Evolutionary conservation across 1,140 invertebrate species (phyloP).

Genomic region (Tetramorium alpestre): DNA sequence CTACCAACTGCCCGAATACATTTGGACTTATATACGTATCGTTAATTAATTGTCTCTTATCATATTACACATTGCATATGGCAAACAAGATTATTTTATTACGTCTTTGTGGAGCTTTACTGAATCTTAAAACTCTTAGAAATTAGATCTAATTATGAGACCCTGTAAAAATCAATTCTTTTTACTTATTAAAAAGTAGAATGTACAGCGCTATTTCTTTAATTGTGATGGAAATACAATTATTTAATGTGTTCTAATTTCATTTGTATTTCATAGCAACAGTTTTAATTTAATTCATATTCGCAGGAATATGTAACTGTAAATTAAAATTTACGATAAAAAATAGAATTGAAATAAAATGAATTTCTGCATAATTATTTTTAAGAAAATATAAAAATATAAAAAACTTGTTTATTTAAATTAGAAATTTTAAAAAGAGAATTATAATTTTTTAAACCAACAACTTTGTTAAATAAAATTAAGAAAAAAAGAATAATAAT

Average conservation of each 20-base stretch:
- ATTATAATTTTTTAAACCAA: not conserved
- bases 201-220: not conserved
- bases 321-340: not conserved
- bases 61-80: not conserved
- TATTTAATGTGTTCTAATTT: not conserved
- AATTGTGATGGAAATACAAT: not conserved
- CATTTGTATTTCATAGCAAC: not conserved
- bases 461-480: not conserved
- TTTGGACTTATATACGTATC: not conserved
- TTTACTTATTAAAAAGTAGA: not conserved
- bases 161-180: not conserved
- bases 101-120: not conserved
- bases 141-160: not conserved
- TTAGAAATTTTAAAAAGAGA: not conserved
- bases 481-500: not conserved
- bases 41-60: not conserved
- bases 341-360: not conserved
- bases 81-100: not conserved
- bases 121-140: not conserved
- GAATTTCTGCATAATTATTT: not conserved
- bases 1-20: not conserved
- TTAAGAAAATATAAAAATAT: not conserved
- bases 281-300: not conserved
- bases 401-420: not conserved
- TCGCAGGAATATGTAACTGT: not conserved